A percentile compares a stretch with the other conserved stretches of the same genome.
phyloP scores from a whole-genome alignment of 2,888 invertebrate species.

The Malacosoma neustria region DNA sequence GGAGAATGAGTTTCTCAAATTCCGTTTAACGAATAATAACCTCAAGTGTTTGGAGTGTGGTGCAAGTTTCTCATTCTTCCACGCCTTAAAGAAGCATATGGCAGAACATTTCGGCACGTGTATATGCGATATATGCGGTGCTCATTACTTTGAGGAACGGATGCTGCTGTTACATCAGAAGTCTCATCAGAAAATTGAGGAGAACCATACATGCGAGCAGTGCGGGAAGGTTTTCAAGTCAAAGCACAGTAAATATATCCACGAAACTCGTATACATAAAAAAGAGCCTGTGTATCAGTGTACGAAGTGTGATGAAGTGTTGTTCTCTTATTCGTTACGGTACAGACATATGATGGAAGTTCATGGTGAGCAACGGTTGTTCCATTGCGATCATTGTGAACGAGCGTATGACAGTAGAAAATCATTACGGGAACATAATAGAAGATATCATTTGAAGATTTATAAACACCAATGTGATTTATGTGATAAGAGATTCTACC shows the following conservation, averaged over 20 bases:
- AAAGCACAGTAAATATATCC: constrained; percentile 49
- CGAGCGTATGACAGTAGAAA: constrained; percentile 54
- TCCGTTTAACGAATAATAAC: constrained; percentile 33
- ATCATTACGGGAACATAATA: constrained; percentile 50
- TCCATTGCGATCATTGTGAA: constrained; percentile 52
- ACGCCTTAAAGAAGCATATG: constrained; percentile 56
- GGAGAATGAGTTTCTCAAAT: constrained; percentile 45
- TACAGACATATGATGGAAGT: constrained; percentile 53
- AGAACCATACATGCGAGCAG: constrained; percentile 59
- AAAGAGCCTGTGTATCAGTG: constrained; percentile 58
- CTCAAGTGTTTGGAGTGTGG: constrained; percentile 41
- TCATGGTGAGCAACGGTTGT: constrained; percentile 45
- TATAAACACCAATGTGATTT: constrained; percentile 66
- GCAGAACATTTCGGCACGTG: constrained; percentile 55
- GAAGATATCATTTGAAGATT: constrained; percentile 48
- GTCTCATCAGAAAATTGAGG: constrained; percentile 46
- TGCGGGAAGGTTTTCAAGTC: constrained; percentile 62
- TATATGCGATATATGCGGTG: constrained; percentile 57
- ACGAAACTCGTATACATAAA: constrained; percentile 44
- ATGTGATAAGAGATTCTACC: constrained; percentile 68
- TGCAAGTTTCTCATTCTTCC: constrained; percentile 39
- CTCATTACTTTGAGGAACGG: constrained; percentile 59
- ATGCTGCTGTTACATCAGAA: constrained; percentile 56
- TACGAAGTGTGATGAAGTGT: constrained; percentile 49
- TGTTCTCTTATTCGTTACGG: constrained; percentile 47